Percentiles rank a stretch among this genome's conserved stretches.
phyloP scores from a whole-genome alignment of 2,797 vertebrate species.

The Halcyon smyrnensis region DNA sequence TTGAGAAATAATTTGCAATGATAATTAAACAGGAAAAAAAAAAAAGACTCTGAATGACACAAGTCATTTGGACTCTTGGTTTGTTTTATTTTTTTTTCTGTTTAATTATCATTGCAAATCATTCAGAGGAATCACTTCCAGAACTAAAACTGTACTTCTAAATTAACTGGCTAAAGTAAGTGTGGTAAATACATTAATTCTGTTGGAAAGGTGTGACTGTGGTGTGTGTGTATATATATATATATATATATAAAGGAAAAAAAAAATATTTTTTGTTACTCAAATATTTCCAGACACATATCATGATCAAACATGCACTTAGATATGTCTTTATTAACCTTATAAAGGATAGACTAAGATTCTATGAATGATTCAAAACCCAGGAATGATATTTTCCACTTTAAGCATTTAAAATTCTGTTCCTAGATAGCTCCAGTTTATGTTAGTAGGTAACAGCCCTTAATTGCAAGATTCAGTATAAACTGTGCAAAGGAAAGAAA shows the following conservation, averaged over 20 bases:
- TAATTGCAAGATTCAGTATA: not conserved
- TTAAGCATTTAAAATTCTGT: not conserved
- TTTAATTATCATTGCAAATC: not conserved
- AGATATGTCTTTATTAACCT: not conserved
- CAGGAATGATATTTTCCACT: not conserved
- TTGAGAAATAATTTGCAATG: not conserved
- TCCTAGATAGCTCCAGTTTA: not conserved
- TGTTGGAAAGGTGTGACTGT: not conserved
- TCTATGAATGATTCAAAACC: not conserved
- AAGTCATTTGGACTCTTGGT: too few species aligned
- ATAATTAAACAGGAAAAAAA: not conserved
- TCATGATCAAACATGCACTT: not conserved
- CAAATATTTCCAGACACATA: not conserved
- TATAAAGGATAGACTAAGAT: not conserved
- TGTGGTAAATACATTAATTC: not conserved
- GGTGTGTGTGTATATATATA: too few species aligned
- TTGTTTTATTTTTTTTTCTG: too few species aligned
- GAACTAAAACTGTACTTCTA: not conserved
- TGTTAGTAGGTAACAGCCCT: not conserved
- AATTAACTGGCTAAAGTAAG: not conserved
- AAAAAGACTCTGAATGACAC: too few species aligned
- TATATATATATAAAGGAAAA: too few species aligned
- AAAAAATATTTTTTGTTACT: not conserved
- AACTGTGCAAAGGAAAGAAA: not conserved
- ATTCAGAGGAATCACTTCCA: not conserved